phyloP scores from a whole-genome alignment of 2,888 invertebrate genomes.

The Limnephilus rhombicus region DNA sequence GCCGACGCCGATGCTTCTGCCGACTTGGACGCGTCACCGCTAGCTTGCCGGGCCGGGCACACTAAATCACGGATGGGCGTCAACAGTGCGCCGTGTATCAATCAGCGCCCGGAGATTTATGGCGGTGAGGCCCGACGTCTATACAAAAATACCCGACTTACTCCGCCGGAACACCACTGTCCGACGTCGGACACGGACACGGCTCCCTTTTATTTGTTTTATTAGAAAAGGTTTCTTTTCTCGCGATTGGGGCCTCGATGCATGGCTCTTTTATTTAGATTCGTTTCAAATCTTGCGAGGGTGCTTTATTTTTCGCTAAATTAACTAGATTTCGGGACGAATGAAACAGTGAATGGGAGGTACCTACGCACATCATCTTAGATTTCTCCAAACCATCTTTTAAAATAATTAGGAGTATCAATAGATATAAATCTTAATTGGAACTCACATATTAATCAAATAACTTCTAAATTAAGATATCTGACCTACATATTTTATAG shows the following conservation, averaged over 20 bases:
- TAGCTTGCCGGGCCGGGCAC: conserved; percentile 66
- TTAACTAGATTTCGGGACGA: background rate
- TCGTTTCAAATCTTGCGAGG: conserved; percentile 13
- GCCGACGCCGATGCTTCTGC: conserved; percentile 4
- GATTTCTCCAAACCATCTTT: background rate
- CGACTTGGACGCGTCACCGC: conserved; percentile 50
- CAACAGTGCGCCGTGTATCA: conserved; percentile 80
- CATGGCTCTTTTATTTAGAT: conserved; percentile 47
- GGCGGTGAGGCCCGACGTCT: conserved; percentile 57
- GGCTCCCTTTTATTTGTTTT: conserved; percentile 37
- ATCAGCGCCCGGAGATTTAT: conserved; percentile 77
- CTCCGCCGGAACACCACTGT: conserved; percentile 40
- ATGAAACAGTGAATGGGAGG: background rate
- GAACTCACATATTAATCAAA: too few relatives aligned
- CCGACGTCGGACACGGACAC: conserved; percentile 36
- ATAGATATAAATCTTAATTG: too few relatives aligned
- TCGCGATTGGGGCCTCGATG: conserved; percentile 25
- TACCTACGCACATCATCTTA: background rate
- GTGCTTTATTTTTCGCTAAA: conserved; percentile 21
- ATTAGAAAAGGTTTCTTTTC: conserved; percentile 46
- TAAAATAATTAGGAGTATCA: too few relatives aligned
- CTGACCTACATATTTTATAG: too few relatives aligned
- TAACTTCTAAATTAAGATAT: too few relatives aligned
- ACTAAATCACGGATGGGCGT: conserved; percentile 83
- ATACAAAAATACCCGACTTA: conserved; percentile 62